Percentiles rank a stretch among this genome's conserved stretches.
phyloP scores from a whole-genome alignment of 2,113 vertebrate species.

The Odocoileus virginianus region DNA sequence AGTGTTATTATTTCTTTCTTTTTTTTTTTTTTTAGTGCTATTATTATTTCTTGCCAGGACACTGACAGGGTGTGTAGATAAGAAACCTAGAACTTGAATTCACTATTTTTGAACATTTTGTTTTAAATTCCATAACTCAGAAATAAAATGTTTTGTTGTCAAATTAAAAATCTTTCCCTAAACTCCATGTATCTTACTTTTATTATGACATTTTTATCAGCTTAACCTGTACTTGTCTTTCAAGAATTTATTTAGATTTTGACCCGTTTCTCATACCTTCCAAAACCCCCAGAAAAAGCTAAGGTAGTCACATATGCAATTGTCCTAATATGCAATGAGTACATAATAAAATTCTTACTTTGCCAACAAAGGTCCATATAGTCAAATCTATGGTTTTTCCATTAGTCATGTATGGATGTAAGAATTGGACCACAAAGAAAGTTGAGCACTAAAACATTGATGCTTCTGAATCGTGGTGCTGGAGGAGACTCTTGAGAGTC shows the following conservation, averaged over 20 bases:
- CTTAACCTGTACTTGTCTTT: background rate
- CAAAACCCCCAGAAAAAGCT: background rate
- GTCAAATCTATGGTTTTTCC: background rate
- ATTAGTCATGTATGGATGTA: background rate
- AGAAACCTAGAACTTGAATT: background rate
- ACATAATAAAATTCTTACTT: background rate
- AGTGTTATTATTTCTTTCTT: background rate
- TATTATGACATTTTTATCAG: background rate
- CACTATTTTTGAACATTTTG: background rate
- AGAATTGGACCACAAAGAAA: background rate
- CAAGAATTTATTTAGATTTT: background rate
- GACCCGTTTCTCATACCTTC: background rate
- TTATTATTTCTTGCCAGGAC: background rate
- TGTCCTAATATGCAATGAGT: background rate
- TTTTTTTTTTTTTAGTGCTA: background rate
- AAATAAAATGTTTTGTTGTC: background rate
- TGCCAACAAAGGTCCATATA: fast-evolving
- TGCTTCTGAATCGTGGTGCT: background rate
- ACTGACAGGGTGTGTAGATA: background rate
- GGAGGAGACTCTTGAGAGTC: background rate
- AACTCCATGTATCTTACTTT: background rate
- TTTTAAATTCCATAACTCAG: background rate
- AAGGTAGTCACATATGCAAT: fast-evolving
- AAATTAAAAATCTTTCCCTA: background rate
- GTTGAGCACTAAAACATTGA: background rate